Base-by-base conservation (phyloP, 2,888 invertebrate genomes). In the Agrochola circellaris region DNA sequence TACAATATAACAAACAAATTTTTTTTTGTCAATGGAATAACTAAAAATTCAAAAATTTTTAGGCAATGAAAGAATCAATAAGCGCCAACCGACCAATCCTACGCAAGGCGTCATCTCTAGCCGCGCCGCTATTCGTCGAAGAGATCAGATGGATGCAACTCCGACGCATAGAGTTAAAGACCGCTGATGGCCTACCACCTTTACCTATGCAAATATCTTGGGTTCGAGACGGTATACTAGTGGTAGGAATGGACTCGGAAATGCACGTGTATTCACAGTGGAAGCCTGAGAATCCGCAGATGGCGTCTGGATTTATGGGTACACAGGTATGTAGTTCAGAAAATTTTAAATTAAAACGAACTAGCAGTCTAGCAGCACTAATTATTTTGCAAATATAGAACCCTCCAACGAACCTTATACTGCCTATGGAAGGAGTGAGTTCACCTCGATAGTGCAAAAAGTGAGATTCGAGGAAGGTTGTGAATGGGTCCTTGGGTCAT, bases 241-340 rank as follows among this genome's bases (percentile, higher is more conserved):
- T 99, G 0, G 99, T 99, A 2, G 99, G 99, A 4, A 99, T 99
- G 99, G 99, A 99, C 93, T 99, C 99, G 5, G 99, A 99, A 94
- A 99, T 99, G 99, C 99, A 99, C 91, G 99, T 99, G 0, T 99
- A 99, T 93, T 99, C 99, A 0, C 99, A 99, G 92, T 99, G 99
- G 99, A 98, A 98, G 91, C 98, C 98, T 0, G 97, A 98, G 82
- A 92, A 95, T 78, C 94, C 92, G 4, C 94, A 94, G 67, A 79
- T 91, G 4, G 75, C 92, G 15, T 91, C 92, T 8, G 95, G 95
- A 64, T 89, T 91, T 26, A 85, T 89, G 60, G 87, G 91, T 60
- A 91, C 88, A 42, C 96, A 95, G 92, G 96, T 96, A 88, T 83
- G 85, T n/a, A 26, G 5, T 34, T n/a, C n/a, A 17, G 9, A 56